Conservation (phyloP, 1,140 invertebrate species). For the Procambarus clarkii region DNA sequence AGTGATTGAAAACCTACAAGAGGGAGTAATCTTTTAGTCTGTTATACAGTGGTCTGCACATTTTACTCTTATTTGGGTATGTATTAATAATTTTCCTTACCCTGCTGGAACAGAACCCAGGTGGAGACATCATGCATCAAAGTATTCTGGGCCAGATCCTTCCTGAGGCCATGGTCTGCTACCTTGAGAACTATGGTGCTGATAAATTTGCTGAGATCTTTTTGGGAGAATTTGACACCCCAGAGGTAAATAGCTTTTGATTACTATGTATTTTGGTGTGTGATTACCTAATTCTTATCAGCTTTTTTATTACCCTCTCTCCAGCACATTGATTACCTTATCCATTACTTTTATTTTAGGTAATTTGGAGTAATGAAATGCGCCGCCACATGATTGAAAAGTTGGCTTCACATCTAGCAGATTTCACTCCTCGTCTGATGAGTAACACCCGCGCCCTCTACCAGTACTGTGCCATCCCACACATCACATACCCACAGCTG, state of each 20-base stretch:
- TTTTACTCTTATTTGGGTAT: background rate
- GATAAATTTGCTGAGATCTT: slow-evolving; percentile 99
- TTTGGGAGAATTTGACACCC: slow-evolving; percentile 98
- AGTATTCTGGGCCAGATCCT: slow-evolving; percentile 91
- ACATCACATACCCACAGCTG: slow-evolving; percentile 95
- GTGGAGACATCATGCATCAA: slow-evolving; percentile 84
- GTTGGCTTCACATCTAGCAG: slow-evolving; percentile 95
- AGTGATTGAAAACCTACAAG: too few relatives aligned
- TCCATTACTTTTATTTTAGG: slow-evolving; percentile 74
- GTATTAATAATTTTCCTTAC: background rate
- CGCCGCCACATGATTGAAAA: slow-evolving; percentile 91
- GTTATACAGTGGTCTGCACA: background rate
- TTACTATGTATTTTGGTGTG: slow-evolving; percentile 80
- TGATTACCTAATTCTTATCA: background rate
- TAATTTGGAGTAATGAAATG: slow-evolving; percentile 93
- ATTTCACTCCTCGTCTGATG: slow-evolving; percentile 94
- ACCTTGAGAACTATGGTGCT: slow-evolving; percentile 97
- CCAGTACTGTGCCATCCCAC: slow-evolving; percentile 97
- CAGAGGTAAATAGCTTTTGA: slow-evolving; percentile 82
- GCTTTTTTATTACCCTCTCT: background rate
- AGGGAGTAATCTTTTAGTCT: too few relatives aligned
- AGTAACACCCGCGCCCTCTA: slow-evolving; percentile 97
- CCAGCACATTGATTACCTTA: background rate
- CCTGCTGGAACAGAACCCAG: slow-evolving; percentile 75
- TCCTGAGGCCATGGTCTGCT: slow-evolving; percentile 99